phyloP scores from a whole-genome alignment of 2,888 invertebrate species.

The Agonopterix heracliana region DNA sequence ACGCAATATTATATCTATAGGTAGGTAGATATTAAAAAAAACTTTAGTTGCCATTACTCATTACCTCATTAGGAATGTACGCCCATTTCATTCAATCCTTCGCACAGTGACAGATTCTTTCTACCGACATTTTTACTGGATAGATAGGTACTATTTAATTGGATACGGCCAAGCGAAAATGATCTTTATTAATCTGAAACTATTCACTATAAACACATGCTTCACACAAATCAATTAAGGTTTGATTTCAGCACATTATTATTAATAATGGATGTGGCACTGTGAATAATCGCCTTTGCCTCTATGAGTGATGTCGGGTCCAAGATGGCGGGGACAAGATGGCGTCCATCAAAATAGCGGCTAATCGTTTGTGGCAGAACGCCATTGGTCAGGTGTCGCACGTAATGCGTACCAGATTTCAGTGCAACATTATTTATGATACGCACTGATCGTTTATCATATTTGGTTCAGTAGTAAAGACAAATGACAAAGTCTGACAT shows the following conservation, averaged over 20 bases:
- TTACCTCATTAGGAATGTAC: too few relatives aligned
- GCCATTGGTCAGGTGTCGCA: background rate
- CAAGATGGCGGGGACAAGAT: conserved; percentile 1
- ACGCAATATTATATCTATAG: too few relatives aligned
- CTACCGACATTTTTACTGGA: background rate
- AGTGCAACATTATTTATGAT: background rate
- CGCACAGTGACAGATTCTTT: background rate
- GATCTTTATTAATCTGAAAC: background rate
- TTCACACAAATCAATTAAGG: background rate
- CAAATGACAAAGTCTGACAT: background rate
- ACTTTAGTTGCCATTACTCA: too few relatives aligned
- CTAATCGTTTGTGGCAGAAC: background rate
- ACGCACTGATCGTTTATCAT: background rate
- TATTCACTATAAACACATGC: background rate
- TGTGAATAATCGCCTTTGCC: background rate
- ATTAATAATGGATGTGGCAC: background rate
- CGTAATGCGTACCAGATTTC: background rate
- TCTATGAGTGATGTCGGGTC: background rate
- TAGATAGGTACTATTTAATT: background rate
- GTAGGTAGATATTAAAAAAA: too few relatives aligned
- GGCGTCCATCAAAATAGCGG: background rate
- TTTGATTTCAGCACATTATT: background rate
- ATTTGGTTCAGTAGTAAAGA: background rate
- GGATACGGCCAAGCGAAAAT: background rate
- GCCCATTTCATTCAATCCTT: too few relatives aligned